These are phyloP conservation scores for Apostichopus parvimensis DNA, from an alignment of 35 echinoderm and acorn worm genomes.

Conservation along the genomic window DNA sequence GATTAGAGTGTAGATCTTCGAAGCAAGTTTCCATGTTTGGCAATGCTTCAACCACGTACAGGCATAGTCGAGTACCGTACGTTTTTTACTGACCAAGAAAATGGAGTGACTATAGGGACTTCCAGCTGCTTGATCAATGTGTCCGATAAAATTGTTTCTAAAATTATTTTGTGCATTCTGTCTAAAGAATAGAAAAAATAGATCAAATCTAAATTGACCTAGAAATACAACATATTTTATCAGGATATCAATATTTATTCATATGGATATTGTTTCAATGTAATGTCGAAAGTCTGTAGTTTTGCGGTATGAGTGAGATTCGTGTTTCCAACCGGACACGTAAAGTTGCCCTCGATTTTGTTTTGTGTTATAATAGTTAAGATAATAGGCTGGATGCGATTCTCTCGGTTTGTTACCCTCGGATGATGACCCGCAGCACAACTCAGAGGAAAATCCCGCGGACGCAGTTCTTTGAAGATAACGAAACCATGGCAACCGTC, in stretches of 20 bases:
- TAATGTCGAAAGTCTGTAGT: neutral
- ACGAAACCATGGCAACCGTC: neutral
- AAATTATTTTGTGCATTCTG: too few species aligned
- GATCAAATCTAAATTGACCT: too few species aligned
- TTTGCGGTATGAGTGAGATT: neutral
- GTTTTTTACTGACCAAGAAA: too few species aligned
- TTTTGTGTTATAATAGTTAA: neutral
- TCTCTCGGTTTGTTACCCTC: neutral
- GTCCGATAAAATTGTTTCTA: too few species aligned
- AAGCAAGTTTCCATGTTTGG: neutral
- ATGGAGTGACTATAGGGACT: too few species aligned
- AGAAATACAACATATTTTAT: neutral
- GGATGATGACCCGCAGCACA: neutral
- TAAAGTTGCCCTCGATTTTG: neutral
- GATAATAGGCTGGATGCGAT: neutral
- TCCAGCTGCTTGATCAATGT: too few species aligned
- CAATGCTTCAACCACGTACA: too few species aligned
- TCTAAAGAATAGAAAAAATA: too few species aligned
- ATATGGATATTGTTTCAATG: neutral
- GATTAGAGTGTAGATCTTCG: neutral
- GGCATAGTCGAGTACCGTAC: too few species aligned
- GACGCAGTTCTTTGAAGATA: neutral
- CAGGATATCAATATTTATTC: neutral
- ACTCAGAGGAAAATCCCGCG: neutral
- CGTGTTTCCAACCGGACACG: too few species aligned